phyloP scores from a whole-genome alignment of 2,113 vertebrate genomes.

The Hypocryptadius cinnamomeus region DNA sequence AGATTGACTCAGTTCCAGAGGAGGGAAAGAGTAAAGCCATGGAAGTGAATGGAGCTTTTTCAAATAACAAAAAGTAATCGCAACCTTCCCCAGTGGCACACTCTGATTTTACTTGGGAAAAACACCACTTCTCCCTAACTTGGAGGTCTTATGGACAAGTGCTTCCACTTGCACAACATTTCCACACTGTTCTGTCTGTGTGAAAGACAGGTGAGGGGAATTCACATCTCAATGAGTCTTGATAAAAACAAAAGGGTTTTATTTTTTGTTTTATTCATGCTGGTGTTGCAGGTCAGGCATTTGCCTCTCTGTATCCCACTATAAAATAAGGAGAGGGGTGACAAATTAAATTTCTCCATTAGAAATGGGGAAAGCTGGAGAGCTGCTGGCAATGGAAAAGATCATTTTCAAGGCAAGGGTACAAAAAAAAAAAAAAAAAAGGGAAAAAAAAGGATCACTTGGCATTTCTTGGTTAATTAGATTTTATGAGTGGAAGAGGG shows the following conservation, averaged over 20 bases:
- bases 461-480: neutral
- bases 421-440: neutral
- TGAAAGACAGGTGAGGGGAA: neutral
- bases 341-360: neutral
- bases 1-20: neutral
- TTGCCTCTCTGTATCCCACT: neutral
- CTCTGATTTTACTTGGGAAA: neutral
- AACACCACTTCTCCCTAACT: neutral
- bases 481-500: neutral
- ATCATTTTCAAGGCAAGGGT: neutral
- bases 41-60: neutral
- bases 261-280: neutral
- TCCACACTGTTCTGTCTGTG: neutral
- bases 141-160: neutral
- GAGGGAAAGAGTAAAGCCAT: neutral
- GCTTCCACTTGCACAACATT: neutral
- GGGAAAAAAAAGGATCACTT: neutral
- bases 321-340: neutral
- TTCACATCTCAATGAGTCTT: neutral
- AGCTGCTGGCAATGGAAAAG: neutral
- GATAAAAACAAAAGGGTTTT: neutral
- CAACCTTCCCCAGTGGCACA: neutral
- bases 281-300: neutral
- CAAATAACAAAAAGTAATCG: neutral
- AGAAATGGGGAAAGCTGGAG: neutral